Evolutionary conservation across 2,113 vertebrate genomes (phyloP), one percentile per base, ranked within the genome.

Genomic region (Corydoras sp.): DNA sequence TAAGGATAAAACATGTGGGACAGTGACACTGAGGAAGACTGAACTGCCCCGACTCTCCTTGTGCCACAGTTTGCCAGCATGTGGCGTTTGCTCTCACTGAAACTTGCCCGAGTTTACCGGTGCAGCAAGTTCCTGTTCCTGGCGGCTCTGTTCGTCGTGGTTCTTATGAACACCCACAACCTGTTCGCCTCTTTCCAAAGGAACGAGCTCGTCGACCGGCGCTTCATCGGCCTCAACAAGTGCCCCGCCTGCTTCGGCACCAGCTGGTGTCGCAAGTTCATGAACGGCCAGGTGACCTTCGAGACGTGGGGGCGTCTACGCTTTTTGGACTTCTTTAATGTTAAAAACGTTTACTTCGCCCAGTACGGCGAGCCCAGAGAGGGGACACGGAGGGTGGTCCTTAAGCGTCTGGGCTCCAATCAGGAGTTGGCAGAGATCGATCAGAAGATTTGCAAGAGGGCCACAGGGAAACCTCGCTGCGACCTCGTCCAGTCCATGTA

Each of bases 191-290:
- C 95, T 79, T 95, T 98, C 88, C 96, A 98, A 91, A 96, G 94
- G 87, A 99, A 99, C 82, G 96, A 96, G 84, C 94, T 99, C 73
- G 85, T 92, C 12, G 97, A 98, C 90, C 91, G 95, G 73, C 93
- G 96, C 77, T 99, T 99, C 84, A 88, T 99, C 86, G 92, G 94
- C 83, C 90, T 92, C 84, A 93, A 91, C 87, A 92, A 94, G 85
- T 94, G 93, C 83, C 97, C 97, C 78, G 97, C 96, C 85, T 99
- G 97, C 86, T 99, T 98, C 77, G 97, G 96, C 76, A 98, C 95
- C 81, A 99, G 97, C 86, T 99, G 97, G 97, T 99, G 97, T 86
- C 95, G 96, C 81, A 97, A 97, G 89, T 99, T 99, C 87, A 95
- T 97, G 86, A 95, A 96, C 78, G 93, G 97, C 67, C 97, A 99